These are phyloP conservation scores for Chelonus insularis DNA, from an alignment of 1,140 invertebrate genomes.

Conservation along the genomic window DNA sequence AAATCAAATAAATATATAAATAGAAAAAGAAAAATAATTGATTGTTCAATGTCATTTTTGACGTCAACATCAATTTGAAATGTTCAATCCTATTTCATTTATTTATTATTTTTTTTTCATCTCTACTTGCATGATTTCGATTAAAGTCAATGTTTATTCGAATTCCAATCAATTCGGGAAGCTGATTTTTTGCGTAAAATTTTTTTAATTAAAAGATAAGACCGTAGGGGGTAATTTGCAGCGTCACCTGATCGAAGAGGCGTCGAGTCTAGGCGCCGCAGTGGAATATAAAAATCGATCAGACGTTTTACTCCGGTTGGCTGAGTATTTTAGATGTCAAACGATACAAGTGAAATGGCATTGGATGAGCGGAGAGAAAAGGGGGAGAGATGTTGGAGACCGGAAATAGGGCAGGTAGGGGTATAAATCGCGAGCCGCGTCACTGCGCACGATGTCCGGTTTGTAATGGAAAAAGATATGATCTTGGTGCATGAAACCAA, in stretches of 20 bases:
- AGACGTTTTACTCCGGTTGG: background rate
- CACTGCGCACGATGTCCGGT: conserved; percentile 35
- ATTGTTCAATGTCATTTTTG: background rate
- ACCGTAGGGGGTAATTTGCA: conserved; percentile 12
- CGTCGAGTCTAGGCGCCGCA: too few relatives aligned
- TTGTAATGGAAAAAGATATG: conserved; percentile 39
- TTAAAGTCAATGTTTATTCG: background rate
- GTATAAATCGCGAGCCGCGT: conserved; percentile 37
- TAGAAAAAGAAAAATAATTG: too few relatives aligned
- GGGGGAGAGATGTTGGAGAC: background rate
- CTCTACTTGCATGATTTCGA: background rate
- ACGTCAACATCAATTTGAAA: background rate
- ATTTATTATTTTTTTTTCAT: background rate
- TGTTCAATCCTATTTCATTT: background rate
- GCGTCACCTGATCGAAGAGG: background rate
- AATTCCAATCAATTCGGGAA: too few relatives aligned
- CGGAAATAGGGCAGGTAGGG: conserved; percentile 23
- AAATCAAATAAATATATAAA: too few relatives aligned
- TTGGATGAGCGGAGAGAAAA: background rate
- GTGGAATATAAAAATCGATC: background rate
- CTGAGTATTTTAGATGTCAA: conserved; percentile 1
- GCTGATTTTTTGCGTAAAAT: background rate
- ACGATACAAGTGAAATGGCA: background rate
- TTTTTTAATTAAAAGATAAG: conserved; percentile 39
- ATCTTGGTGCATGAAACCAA: conserved; percentile 19